These are phyloP conservation scores for Phalangium opilio DNA, from an alignment of 2,888 invertebrate species.

Conservation along the genomic window DNA sequence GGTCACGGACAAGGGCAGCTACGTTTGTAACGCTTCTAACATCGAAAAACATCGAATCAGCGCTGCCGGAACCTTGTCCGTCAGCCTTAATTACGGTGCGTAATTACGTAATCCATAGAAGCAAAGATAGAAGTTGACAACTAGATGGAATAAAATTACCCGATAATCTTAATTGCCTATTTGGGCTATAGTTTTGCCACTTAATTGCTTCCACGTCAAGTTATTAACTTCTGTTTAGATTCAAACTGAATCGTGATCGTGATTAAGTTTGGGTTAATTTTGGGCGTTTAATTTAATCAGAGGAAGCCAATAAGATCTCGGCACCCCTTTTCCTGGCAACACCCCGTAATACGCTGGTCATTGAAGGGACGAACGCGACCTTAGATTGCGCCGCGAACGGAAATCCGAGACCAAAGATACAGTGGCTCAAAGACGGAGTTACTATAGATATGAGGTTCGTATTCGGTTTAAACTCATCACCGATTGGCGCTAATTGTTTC, in stretches of 20 bases:
- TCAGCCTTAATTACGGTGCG: constrained; percentile 11
- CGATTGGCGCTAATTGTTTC: too few species aligned
- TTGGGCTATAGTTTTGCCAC: too few species aligned
- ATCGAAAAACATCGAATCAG: constrained; percentile 49
- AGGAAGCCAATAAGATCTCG: constrained; percentile 20
- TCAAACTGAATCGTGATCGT: too few species aligned
- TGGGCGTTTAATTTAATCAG: constrained; percentile 16
- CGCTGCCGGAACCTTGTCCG: constrained; percentile 12
- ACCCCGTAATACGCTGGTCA: constrained; percentile 12
- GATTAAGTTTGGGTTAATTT: too few species aligned
- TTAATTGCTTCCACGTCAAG: too few species aligned
- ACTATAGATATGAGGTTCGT: constrained; percentile 61
- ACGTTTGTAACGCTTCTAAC: constrained; percentile 60
- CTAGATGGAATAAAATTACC: too few species aligned
- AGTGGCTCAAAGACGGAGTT: constrained; percentile 82
- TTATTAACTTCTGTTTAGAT: too few species aligned
- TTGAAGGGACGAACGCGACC: constrained; percentile 59
- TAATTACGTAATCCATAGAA: not conserved
- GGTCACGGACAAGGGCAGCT: constrained; percentile 61
- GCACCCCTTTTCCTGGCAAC: constrained; percentile 59
- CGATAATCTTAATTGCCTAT: too few species aligned
- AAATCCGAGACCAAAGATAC: constrained; percentile 66
- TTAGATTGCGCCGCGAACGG: constrained; percentile 91
- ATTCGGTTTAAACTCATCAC: too few species aligned
- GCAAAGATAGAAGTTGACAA: too few species aligned